Base-by-base conservation (phyloP, 2,113 vertebrate species). In the Pantherophis guttatus region DNA sequence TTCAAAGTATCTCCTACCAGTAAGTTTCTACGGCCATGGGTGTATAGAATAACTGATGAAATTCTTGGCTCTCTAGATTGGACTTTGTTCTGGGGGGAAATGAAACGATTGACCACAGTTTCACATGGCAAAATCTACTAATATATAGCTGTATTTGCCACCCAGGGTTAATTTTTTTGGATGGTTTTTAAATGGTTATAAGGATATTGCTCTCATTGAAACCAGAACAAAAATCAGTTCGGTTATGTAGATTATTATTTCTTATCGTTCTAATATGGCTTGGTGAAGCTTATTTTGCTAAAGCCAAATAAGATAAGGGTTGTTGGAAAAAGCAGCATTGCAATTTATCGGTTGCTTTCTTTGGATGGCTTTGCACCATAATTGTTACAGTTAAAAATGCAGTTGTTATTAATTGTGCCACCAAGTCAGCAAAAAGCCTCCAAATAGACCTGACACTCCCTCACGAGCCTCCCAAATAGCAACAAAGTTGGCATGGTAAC, bases 241-340 rank as follows among this genome's bases (percentile, higher is more conserved):
- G 12, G 57, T 39, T 23, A 2, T 59, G 3, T 59, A 81, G 58
- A 0, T 88, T 91, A 1, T 92, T 94, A 62, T 48, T 95, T 55
- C 92, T 91, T 93, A 58, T 93, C 52, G 90, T 96, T 95, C 94
- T 92, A 70, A 93, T 81, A 10, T 1, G 89, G 70, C 81, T 93
- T 93, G 91, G 87, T 94, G 92, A 91, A 94, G 94, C 93, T 92
- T 50, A n/a, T 91, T 58, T 85, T 57, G 26, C 3, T 91, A 21
- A 90, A 90, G 21, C 62, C 93, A 26, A 94, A 95, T 59, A 89
- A 75, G 91, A 86, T 62, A 87, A 7, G 1, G 26, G 57, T 85
- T 86, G 39, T 17, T 44, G 65, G 57, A 94, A 62, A 24, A 75
- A 91, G 57, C 70, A 94, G 6, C 50, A 57, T 55, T 90, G 89